Conservation (phyloP, 2,113 vertebrate species). For the Onychostoma macrolepis region DNA sequence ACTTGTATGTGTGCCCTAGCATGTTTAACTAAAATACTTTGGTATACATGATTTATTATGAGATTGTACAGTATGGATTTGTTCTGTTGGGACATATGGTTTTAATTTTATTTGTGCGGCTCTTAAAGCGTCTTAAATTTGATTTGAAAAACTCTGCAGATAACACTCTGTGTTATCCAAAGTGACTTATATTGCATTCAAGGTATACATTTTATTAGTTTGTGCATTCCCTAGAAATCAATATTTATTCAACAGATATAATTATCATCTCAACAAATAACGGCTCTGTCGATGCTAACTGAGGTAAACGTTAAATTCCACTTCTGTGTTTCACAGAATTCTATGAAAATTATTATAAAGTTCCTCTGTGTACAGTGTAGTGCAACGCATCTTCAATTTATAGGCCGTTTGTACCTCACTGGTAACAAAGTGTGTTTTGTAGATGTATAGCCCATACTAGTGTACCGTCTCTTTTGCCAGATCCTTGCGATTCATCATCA, state of each 20-base stretch:
- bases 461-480: background rate
- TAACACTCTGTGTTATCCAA: background rate
- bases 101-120: too few relatives aligned
- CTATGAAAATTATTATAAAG: background rate
- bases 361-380: background rate
- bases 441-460: background rate
- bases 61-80: too few relatives aligned
- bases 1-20: too few relatives aligned
- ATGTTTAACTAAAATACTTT: too few relatives aligned
- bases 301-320: background rate
- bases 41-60: too few relatives aligned
- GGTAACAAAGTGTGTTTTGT: background rate
- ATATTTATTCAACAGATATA: background rate
- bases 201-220: background rate
- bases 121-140: too few relatives aligned
- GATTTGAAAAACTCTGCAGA: too few relatives aligned
- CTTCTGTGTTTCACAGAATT: background rate
- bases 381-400: constrained; percentile 13
- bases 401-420: background rate
- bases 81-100: too few relatives aligned
- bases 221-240: background rate
- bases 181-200: background rate
- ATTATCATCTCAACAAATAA: background rate
- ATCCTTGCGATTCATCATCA: constrained; percentile 45
- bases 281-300: background rate